Evolutionary conservation across 2,888 invertebrate species (phyloP).

Genomic region (Heteromyza rotundicornis): DNA sequence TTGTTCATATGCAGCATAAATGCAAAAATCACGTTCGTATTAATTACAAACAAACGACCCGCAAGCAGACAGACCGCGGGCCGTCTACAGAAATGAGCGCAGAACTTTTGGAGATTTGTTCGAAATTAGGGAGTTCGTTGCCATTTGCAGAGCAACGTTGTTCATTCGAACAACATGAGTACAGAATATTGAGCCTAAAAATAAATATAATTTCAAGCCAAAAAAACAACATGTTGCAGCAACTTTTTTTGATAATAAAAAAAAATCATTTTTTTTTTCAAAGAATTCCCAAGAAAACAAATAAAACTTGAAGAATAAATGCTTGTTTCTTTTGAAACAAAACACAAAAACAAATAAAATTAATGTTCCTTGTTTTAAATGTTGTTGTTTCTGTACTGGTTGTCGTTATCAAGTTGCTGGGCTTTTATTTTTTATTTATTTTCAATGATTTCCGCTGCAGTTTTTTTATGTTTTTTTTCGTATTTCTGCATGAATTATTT

Average conservation of each 20-base stretch:
- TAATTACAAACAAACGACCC: background rate
- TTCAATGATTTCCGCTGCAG: slow-evolving; percentile 46
- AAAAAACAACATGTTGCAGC: no score
- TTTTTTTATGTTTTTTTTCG: background rate
- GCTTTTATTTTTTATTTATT: slow-evolving; percentile 7
- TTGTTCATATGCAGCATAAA: slow-evolving; percentile 4
- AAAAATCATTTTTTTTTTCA: no score
- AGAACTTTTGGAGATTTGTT: no score
- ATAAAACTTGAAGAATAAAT: background rate
- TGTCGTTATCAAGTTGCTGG: slow-evolving; percentile 18
- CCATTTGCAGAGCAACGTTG: no score
- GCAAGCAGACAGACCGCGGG: background rate
- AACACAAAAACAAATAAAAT: background rate
- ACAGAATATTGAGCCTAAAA: no score
- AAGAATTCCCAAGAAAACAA: no score
- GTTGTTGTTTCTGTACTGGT: background rate
- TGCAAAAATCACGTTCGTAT: slow-evolving; percentile 10
- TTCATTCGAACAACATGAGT: no score
- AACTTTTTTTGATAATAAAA: no score
- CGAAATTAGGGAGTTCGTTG: no score
- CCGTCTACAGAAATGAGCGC: no score
- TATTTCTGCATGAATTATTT: background rate
- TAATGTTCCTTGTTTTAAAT: background rate
- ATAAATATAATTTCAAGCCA: no score
- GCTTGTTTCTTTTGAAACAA: background rate